These are phyloP conservation scores for Buathra laborator DNA, from an alignment of 2,888 invertebrate genomes.

Conservation along the genomic window DNA sequence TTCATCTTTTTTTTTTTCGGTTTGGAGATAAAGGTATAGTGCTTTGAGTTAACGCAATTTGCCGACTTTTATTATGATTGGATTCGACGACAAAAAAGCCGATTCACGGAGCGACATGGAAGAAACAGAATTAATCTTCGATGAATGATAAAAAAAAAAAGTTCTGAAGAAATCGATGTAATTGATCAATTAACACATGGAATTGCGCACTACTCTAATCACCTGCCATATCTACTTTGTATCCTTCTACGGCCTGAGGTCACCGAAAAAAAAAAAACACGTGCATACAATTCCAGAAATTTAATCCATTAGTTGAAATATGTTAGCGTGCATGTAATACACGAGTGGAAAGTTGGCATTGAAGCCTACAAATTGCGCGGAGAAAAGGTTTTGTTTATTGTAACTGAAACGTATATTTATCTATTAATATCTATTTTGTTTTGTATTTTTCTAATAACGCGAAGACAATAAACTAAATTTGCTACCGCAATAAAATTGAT, in stretches of 20 bases:
- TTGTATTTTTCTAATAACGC: too few relatives aligned
- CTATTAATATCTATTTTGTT: too few relatives aligned
- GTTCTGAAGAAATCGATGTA: conserved; percentile 1
- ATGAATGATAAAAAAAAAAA: not conserved
- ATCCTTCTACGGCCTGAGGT: not conserved
- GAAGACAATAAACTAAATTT: not conserved
- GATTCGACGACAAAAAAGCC: too few relatives aligned
- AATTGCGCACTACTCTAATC: not conserved
- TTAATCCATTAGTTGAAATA: not conserved
- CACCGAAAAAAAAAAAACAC: not conserved
- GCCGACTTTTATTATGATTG: too few relatives aligned
- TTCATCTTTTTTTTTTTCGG: too few relatives aligned
- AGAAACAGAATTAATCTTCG: too few relatives aligned
- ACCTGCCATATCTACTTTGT: not conserved
- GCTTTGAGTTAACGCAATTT: too few relatives aligned
- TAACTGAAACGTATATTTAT: not conserved
- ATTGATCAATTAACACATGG: conserved; percentile 10
- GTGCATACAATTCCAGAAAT: not conserved
- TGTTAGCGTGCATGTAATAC: not conserved
- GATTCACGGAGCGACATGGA: too few relatives aligned
- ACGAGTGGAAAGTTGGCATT: not conserved
- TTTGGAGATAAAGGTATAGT: too few relatives aligned
- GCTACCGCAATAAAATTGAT: not conserved
- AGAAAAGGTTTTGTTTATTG: too few relatives aligned
- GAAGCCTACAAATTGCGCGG: not conserved